Conservation (phyloP, 2,888 invertebrate species). For the Palloptera scutellata region DNA sequence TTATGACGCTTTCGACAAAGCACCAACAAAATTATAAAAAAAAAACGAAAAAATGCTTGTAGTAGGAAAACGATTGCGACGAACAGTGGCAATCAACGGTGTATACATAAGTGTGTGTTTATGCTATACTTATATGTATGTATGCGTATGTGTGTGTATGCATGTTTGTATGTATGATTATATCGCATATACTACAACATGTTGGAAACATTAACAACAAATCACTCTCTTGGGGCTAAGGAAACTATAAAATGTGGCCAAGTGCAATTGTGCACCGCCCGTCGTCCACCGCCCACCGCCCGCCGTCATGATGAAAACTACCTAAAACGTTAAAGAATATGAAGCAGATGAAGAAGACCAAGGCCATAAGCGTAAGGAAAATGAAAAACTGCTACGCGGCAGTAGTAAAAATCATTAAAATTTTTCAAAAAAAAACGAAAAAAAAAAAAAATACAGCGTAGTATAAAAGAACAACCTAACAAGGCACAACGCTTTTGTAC, state of each 20-base stretch:
- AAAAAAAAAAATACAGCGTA: constrained; percentile 43
- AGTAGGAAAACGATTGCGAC: neutral
- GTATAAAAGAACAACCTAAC: no score
- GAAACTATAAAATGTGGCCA: constrained; percentile 53
- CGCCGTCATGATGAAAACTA: constrained; percentile 39
- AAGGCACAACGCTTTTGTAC: no score
- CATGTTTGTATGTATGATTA: no score
- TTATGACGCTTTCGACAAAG: neutral
- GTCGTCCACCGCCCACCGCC: no score
- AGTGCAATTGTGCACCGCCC: constrained; percentile 50
- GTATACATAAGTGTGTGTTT: neutral
- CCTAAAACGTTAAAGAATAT: constrained; percentile 18
- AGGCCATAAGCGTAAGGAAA: constrained; percentile 55
- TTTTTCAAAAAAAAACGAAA: neutral
- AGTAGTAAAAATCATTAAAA: constrained; percentile 47
- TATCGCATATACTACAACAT: no score
- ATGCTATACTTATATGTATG: no score
- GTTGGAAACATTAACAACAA: constrained; percentile 32
- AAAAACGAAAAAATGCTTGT: constrained; percentile 6
- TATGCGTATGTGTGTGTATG: neutral
- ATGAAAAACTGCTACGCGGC: constrained; percentile 46
- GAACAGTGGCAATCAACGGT: constrained; percentile 5
- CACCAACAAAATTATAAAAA: constrained; percentile 9
- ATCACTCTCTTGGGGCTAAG: constrained; percentile 30
- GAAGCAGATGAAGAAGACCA: constrained; percentile 34